These are phyloP conservation scores for Cantharis rustica DNA, from an alignment of 2,888 invertebrate genomes.

Conservation along the genomic window DNA sequence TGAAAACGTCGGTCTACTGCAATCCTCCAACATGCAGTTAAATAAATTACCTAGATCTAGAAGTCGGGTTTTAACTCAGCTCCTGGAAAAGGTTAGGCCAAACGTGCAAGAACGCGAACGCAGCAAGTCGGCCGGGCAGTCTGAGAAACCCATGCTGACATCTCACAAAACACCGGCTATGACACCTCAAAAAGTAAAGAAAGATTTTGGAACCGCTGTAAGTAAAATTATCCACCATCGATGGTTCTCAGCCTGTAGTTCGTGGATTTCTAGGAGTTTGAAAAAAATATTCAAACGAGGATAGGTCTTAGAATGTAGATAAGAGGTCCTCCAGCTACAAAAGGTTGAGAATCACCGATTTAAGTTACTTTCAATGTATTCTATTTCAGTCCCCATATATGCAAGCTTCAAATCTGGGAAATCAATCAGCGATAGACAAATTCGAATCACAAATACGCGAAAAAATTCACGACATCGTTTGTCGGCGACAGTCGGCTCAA, in stretches of 20 bases:
- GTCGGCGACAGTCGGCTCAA: conserved; percentile 46
- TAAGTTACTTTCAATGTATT: neutral
- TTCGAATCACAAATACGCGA: conserved; percentile 57
- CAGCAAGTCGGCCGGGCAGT: conserved; percentile 51
- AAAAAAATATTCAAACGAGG: neutral
- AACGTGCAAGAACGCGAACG: conserved; percentile 51
- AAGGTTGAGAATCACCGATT: neutral
- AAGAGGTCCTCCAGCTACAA: neutral
- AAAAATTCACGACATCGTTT: conserved; percentile 56
- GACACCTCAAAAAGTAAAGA: conserved; percentile 39
- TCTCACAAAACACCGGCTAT: conserved; percentile 20
- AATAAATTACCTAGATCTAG: conserved; percentile 54
- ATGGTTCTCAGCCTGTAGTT: neutral
- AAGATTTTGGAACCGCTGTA: conserved; percentile 17
- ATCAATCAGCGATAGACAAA: conserved; percentile 51
- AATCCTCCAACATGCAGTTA: conserved; percentile 47
- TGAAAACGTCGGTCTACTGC: conserved; percentile 58
- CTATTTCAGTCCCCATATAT: conserved; percentile 18
- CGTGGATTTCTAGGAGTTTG: neutral
- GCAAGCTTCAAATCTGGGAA: conserved; percentile 35
- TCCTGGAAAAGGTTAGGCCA: conserved; percentile 62
- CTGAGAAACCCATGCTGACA: conserved; percentile 42
- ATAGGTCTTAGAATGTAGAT: neutral
- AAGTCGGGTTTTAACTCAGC: conserved; percentile 60
- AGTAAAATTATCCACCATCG: conserved; percentile 6